Conservation (phyloP, 2,113 vertebrate species). For the Odocoileus virginianus region DNA sequence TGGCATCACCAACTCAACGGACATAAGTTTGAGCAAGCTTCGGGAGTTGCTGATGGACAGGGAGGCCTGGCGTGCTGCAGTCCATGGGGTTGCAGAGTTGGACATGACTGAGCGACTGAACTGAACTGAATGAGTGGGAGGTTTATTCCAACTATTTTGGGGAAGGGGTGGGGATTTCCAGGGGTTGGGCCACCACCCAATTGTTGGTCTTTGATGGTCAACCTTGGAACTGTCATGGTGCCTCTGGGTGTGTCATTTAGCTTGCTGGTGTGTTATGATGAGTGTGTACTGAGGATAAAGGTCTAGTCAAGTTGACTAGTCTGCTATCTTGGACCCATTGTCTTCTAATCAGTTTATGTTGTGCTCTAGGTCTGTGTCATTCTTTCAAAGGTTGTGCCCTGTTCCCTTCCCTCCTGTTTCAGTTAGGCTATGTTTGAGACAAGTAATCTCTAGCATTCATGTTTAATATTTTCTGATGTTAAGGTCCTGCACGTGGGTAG, state of each 20-base stretch:
- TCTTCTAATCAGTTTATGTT: background rate
- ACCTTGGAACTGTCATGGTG: background rate
- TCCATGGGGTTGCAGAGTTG: background rate
- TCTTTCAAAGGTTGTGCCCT: background rate
- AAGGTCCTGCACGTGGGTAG: background rate
- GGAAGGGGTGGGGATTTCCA: background rate
- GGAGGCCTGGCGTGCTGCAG: background rate
- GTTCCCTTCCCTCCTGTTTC: background rate
- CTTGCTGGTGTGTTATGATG: background rate
- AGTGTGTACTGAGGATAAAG: background rate
- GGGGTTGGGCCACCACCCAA: background rate
- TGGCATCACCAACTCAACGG: background rate
- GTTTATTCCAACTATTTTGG: background rate
- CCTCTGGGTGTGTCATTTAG: background rate
- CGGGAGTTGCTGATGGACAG: background rate
- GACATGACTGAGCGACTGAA: background rate
- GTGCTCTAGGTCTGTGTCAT: background rate
- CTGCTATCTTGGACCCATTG: background rate
- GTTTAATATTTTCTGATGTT: background rate
- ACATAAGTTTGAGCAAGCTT: background rate
- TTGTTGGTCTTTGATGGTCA: background rate
- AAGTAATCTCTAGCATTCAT: background rate
- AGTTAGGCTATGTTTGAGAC: background rate
- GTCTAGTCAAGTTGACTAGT: background rate
- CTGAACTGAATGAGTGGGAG: background rate